phyloP scores from a whole-genome alignment of 64 coral and sea anemone genomes.

The Dendrophyllia cribrosa region DNA sequence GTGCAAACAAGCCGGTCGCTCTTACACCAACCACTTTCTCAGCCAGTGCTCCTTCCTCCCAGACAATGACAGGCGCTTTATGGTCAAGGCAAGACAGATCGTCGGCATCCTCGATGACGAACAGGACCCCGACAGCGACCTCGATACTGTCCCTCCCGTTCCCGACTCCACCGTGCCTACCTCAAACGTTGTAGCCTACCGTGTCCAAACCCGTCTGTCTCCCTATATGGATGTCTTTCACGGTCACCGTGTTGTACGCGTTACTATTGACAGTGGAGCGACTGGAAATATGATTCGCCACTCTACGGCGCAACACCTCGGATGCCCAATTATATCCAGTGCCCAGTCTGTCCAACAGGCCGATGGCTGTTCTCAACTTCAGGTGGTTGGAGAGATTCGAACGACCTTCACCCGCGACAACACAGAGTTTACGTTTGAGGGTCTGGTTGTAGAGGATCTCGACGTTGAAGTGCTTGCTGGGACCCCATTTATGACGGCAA shows the following conservation, averaged over 20 bases:
- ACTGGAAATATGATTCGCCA: conserved; percentile 52
- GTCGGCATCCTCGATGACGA: conserved; percentile 32
- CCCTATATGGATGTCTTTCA: conserved; percentile 40
- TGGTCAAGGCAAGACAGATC: conserved; percentile 59
- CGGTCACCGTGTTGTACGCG: not conserved
- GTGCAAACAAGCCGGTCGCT: conserved; percentile 31
- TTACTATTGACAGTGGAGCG: conserved; percentile 58
- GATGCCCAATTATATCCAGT: conserved; percentile 7
- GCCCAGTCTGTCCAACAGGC: conserved; percentile 65
- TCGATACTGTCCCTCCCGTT: not conserved
- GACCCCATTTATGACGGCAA: conserved; percentile 55
- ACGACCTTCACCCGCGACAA: conserved; percentile 6
- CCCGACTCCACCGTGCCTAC: not conserved
- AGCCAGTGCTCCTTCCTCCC: conserved; percentile 59
- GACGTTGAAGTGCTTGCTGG: conserved; percentile 60
- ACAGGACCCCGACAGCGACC: not conserved
- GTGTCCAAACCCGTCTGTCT: conserved; percentile 22
- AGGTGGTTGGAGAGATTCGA: conserved; percentile 41
- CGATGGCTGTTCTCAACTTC: conserved; percentile 15
- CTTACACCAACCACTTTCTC: conserved; percentile 52
- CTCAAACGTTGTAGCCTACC: not conserved
- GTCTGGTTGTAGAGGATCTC: conserved; percentile 44
- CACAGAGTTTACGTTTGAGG: conserved; percentile 15
- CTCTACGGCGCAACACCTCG: conserved; percentile 17
- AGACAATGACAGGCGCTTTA: conserved; percentile 7